Conservation (phyloP, 2,113 vertebrate genomes). For the Rhinopomastus cyanomelas region DNA sequence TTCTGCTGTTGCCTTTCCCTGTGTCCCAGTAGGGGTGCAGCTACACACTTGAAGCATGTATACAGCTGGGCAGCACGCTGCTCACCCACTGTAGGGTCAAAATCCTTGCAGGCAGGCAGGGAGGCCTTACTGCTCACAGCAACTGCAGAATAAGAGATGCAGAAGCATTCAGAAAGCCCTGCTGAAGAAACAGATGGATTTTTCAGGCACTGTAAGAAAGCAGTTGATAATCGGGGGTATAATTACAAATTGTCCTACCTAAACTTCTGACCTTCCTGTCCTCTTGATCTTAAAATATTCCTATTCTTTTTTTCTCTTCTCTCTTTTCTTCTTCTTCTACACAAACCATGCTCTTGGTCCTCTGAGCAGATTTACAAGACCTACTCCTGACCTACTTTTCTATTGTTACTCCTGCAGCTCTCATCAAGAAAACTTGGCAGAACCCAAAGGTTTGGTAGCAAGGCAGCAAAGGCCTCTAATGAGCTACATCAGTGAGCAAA, state of each 20-base stretch:
- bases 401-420: conserved; percentile 22
- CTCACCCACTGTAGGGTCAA: neutral
- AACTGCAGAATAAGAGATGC: neutral
- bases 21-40: conserved; percentile 32
- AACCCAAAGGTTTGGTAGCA: conserved; percentile 22
- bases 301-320: neutral
- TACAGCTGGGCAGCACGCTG: conserved; percentile 4
- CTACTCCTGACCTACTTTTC: conserved; percentile 53
- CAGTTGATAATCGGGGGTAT: neutral
- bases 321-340: neutral
- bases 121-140: neutral
- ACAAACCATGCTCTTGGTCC: neutral
- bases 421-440: conserved; percentile 52
- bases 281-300: neutral
- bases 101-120: neutral
- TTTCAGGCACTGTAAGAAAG: neutral
- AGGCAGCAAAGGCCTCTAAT: neutral
- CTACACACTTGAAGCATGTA: neutral
- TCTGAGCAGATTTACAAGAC: conserved; percentile 26
- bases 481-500: conserved; percentile 31
- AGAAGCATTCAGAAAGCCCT: neutral
- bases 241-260: neutral
- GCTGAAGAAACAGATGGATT: neutral
- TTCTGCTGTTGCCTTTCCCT: conserved; percentile 14
- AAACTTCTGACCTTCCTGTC: neutral